phyloP scores from a whole-genome alignment of 2,797 vertebrate species.

The Lerista edwardsae region DNA sequence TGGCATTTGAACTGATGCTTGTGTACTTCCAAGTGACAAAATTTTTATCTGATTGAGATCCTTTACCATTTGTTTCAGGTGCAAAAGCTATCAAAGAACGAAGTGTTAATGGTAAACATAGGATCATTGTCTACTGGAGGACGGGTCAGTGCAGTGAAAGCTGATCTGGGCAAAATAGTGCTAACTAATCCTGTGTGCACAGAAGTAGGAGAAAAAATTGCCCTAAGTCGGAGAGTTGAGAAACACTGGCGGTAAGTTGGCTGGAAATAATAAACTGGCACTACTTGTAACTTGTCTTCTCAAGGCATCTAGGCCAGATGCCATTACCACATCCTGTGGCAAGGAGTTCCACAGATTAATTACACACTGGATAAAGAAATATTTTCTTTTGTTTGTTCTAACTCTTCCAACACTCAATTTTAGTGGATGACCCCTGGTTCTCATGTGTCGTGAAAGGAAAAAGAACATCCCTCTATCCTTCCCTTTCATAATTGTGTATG shows the following conservation, averaged over 20 bases:
- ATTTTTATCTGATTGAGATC: background rate
- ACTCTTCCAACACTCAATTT: no score
- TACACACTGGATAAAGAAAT: no score
- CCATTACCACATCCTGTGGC: no score
- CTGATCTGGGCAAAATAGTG: slow-evolving; percentile 97
- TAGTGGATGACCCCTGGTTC: no score
- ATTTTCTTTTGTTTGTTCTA: no score
- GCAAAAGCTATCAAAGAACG: slow-evolving; percentile 97
- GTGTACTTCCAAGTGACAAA: background rate
- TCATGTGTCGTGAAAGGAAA: no score
- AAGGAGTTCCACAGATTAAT: no score
- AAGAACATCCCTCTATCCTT: no score
- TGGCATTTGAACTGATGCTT: background rate
- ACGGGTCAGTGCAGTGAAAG: slow-evolving; percentile 96
- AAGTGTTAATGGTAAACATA: slow-evolving; percentile 99
- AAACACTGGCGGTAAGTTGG: slow-evolving; percentile 96
- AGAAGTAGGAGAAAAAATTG: slow-evolving; percentile 98
- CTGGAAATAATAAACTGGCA: background rate
- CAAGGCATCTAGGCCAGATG: no score
- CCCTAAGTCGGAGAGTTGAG: slow-evolving; percentile 95
- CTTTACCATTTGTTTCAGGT: slow-evolving; percentile 80
- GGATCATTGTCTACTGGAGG: slow-evolving; percentile 96
- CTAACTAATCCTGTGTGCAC: slow-evolving; percentile 99
- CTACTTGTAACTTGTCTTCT: no score
- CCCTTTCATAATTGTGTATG: no score